Conservation (phyloP, 2,113 vertebrate genomes). For the Epinephelus fuscoguttatus region DNA sequence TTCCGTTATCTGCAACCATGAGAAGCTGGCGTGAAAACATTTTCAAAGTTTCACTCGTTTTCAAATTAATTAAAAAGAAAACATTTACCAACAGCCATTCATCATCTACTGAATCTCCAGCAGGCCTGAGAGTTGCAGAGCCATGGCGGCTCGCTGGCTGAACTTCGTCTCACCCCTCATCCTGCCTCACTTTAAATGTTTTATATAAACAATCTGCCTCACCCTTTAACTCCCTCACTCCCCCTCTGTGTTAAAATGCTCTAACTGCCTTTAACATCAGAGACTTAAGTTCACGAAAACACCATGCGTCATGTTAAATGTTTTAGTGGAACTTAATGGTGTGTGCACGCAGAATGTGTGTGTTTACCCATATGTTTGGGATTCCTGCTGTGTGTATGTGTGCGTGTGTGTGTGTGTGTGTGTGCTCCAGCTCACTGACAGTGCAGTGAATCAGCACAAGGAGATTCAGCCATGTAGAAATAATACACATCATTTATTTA, state of each 20-base stretch:
- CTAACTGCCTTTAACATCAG: conserved; percentile 9
- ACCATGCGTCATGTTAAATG: conserved; percentile 29
- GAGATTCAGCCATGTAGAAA: conserved; percentile 54
- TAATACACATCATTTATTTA: conserved; percentile 70
- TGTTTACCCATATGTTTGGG: conserved; percentile 9
- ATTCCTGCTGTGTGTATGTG: conserved; percentile 21
- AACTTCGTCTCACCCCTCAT: conserved; percentile 52
- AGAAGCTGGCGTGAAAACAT: not conserved
- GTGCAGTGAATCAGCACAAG: conserved; percentile 71
- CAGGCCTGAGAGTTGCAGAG: not conserved
- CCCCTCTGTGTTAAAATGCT: conserved; percentile 14
- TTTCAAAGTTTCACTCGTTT: not conserved
- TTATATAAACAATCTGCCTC: conserved; percentile 35
- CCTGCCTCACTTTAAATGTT: conserved; percentile 31
- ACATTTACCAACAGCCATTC: not conserved
- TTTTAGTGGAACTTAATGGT: conserved; percentile 15
- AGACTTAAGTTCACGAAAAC: conserved; percentile 11
- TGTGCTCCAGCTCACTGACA: not conserved
- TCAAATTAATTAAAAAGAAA: not conserved
- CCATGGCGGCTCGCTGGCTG: not conserved
- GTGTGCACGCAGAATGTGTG: conserved; percentile 20
- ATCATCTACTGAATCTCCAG: not conserved
- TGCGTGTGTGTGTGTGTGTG: not conserved
- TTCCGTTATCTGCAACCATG: not conserved
- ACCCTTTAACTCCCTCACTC: not conserved